Percentiles rank a stretch among this genome's conserved stretches.
Conservation (phyloP, 1,140 invertebrate genomes). For the Ephestia elutella region DNA sequence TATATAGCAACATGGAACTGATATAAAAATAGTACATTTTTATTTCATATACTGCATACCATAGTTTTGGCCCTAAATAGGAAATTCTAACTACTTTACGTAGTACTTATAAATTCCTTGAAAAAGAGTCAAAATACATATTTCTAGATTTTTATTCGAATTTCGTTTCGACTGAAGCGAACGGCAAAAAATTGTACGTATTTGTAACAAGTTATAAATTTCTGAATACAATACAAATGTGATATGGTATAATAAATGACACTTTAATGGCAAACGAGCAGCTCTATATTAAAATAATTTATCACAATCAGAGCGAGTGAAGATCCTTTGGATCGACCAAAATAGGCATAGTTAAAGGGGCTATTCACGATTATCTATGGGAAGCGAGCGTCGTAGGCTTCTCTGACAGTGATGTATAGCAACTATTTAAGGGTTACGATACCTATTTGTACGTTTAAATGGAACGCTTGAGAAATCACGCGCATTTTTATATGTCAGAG, state of each 20-base stretch:
- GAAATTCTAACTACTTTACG: too few species aligned
- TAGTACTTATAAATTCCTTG: too few species aligned
- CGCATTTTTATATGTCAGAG: conserved; percentile 14
- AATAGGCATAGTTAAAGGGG: conserved; percentile 23
- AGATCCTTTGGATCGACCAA: conserved; percentile 6
- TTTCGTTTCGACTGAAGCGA: too few species aligned
- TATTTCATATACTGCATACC: too few species aligned
- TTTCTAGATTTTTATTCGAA: too few species aligned
- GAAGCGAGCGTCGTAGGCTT: conserved; percentile 15
- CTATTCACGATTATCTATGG: conserved; percentile 31
- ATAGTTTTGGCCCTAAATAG: too few species aligned
- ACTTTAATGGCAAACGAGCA: neutral
- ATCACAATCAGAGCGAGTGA: neutral
- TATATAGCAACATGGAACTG: too few species aligned
- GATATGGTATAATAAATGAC: neutral
- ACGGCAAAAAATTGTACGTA: too few species aligned
- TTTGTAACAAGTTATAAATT: too few species aligned
- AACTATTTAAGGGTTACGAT: conserved; percentile 18
- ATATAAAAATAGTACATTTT: too few species aligned
- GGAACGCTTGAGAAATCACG: conserved; percentile 8
- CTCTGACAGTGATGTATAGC: conserved; percentile 31
- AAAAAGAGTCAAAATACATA: too few species aligned
- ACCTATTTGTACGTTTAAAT: conserved; percentile 13
- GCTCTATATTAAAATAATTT: conserved; percentile 2
- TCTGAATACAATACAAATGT: too few species aligned